Base-by-base conservation (phyloP, 2,113 vertebrate species). In the Pomatostomus ruficeps region DNA sequence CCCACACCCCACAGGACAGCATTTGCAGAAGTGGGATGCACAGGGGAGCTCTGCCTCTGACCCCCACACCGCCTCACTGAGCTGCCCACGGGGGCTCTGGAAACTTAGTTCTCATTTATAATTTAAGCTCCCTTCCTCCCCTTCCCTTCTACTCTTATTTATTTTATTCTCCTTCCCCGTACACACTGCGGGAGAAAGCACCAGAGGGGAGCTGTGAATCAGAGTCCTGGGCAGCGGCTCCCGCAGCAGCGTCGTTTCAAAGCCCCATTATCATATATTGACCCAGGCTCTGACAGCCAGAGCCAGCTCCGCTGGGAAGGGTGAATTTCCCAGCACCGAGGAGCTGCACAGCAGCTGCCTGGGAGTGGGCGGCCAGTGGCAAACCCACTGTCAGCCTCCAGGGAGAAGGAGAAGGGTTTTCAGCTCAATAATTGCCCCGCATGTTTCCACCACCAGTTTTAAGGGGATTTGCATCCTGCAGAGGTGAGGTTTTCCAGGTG, bases 201-300 rank as follows among this genome's bases (percentile, higher is more conserved):
- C 95, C 74, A 22, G 80, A 87, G 96, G 96, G 95, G 74, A 95
- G 92, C 95, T 31, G 95, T 95, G 96, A 96, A 97, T 97, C 96
- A 96, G 93, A 96, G 94, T 48, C 94, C 75, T 55, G 48, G 91
- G 95, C 85, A 95, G 94, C 29, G 0, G 85, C 91, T 95, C 96
- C 94, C 65, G 24, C 88, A 70, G 93, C 96, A 94, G 85, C 67
- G 16, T 59, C 16, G 33, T 71, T 97, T 88, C 96, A 96, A 94
- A 97, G 91, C 77, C 81, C 89, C 86, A 95, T 97, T 97, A 96
- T 75, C 97, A 97, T 97, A 92, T 97, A 97, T 97, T 96, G 96
- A 97, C 95, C 96, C 23, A 2, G 33, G 84, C 83, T 95, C 95
- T 95, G 97, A 96, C 96, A 97, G 96, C 91, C 48, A 2, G 68